These are phyloP conservation scores for Tiliqua scincoides DNA, from an alignment of 2,113 vertebrate species.

Conservation along the genomic window DNA sequence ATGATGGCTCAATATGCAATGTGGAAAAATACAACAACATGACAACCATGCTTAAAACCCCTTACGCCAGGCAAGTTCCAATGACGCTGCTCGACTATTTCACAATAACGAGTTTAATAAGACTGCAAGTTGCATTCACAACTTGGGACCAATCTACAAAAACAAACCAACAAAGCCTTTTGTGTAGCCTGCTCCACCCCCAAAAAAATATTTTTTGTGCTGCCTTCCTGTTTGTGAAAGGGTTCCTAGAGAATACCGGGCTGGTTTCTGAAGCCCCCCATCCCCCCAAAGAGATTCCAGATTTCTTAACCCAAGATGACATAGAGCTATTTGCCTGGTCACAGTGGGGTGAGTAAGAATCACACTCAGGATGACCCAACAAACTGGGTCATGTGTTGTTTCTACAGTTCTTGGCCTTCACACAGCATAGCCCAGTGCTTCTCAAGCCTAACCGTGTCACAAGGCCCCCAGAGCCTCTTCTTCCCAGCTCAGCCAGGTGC, in stretches of 20 bases:
- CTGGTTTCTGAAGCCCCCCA: not conserved
- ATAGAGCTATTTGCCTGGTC: not conserved
- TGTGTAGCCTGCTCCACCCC: too few species aligned
- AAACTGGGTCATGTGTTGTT: not conserved
- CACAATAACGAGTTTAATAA: not conserved
- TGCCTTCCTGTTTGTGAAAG: not conserved
- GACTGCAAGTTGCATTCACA: not conserved
- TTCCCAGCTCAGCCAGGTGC: too few species aligned
- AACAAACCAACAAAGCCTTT: too few species aligned
- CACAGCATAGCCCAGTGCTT: too few species aligned
- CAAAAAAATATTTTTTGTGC: not conserved
- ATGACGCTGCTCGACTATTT: not conserved
- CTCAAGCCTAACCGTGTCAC: too few species aligned
- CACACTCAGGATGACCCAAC: not conserved
- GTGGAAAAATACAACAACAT: not conserved
- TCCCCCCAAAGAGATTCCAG: not conserved
- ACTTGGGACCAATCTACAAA: not conserved
- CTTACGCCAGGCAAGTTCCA: not conserved
- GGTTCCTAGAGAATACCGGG: not conserved
- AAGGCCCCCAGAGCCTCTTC: too few species aligned
- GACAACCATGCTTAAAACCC: not conserved
- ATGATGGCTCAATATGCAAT: not conserved
- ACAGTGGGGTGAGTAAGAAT: not conserved
- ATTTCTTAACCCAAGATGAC: not conserved
- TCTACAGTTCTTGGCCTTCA: not conserved